Conservation (phyloP, 2,113 vertebrate genomes). For the Stegostoma tigrinum region DNA sequence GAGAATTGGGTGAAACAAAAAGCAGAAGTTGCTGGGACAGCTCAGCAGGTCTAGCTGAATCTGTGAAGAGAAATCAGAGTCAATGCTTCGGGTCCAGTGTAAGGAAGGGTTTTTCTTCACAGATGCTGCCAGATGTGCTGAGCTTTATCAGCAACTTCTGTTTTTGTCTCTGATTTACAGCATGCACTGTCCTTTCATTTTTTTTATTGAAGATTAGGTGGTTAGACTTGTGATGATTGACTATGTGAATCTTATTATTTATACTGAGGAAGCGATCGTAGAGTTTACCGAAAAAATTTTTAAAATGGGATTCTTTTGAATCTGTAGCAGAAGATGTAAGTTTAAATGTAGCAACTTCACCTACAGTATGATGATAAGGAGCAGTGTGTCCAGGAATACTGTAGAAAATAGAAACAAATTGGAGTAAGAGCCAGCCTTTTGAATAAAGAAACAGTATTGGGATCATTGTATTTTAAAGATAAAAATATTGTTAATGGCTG, state of each 20-base stretch:
- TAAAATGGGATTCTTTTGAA: background rate
- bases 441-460: background rate
- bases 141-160: too few relatives aligned
- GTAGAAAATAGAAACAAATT: background rate
- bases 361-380: background rate
- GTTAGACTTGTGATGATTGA: background rate
- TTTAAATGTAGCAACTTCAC: background rate
- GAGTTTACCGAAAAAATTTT: background rate
- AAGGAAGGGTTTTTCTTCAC: too few relatives aligned
- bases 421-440: background rate
- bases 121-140: too few relatives aligned
- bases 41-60: too few relatives aligned
- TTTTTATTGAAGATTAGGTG: too few relatives aligned
- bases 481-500: background rate
- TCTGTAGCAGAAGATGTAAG: background rate
- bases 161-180: too few relatives aligned
- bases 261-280: background rate
- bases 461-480: background rate
- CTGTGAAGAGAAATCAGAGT: too few relatives aligned
- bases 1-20: too few relatives aligned
- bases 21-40: too few relatives aligned
- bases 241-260: background rate
- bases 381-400: background rate
- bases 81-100: too few relatives aligned
- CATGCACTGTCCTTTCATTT: too few relatives aligned